phyloP scores from a whole-genome alignment of 2,888 invertebrate species.

The Xestia c-nigrum region DNA sequence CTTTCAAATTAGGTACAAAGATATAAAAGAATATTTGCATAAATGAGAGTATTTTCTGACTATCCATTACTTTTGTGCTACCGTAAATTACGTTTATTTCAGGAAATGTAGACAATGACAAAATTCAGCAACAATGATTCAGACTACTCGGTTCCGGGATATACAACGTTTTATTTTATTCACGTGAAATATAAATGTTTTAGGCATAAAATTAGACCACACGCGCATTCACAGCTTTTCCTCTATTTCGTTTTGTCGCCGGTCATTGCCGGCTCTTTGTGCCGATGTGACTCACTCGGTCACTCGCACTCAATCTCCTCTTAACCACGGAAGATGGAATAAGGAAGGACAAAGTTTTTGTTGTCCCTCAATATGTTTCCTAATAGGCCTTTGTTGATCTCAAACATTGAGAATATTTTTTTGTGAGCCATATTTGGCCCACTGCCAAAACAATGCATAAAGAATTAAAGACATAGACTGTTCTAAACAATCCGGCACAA shows the following conservation, averaged over 20 bases:
- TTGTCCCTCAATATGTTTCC: conserved; percentile 73
- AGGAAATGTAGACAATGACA: conserved; percentile 33
- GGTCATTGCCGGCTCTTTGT: conserved; percentile 80
- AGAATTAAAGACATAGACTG: conserved; percentile 24
- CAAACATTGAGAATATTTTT: conserved; percentile 68
- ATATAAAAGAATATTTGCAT: background rate
- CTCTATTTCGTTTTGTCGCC: conserved; percentile 79
- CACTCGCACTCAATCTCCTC: conserved; percentile 67
- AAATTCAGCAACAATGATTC: conserved; percentile 48
- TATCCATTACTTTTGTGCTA: background rate
- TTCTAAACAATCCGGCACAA: conserved; percentile 59
- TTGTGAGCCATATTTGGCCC: conserved; percentile 74
- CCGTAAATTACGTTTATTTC: conserved; percentile 4
- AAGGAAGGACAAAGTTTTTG: conserved; percentile 77
- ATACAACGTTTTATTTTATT: conserved; percentile 54
- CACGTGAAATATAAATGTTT: conserved; percentile 53
- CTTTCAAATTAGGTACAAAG: background rate
- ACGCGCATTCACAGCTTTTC: conserved; percentile 72
- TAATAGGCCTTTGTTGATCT: conserved; percentile 74
- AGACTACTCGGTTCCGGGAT: conserved; percentile 32
- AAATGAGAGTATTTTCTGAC: background rate
- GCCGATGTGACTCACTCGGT: conserved; percentile 74
- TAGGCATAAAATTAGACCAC: conserved; percentile 63
- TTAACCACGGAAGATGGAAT: conserved; percentile 76
- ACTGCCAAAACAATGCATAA: conserved; percentile 75